Evolutionary conservation across 23 tunicate genomes (phyloP).

Genomic region (Botrylloides violaceus): DNA sequence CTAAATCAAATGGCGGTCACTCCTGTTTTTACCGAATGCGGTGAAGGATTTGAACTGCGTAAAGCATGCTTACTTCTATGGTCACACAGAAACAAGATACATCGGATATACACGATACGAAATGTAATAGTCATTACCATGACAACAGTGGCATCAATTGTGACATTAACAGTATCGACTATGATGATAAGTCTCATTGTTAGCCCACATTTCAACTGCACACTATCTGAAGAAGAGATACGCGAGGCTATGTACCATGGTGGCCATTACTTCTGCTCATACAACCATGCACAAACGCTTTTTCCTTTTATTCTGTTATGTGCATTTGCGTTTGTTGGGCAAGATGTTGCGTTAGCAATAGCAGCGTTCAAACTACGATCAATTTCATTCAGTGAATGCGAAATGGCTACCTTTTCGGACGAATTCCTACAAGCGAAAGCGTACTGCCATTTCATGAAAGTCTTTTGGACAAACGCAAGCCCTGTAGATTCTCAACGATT

Average conservation of each 20-base stretch:
- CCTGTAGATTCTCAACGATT: constrained; percentile 10
- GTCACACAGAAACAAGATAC: constrained; percentile 4
- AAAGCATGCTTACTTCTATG: constrained; percentile 13
- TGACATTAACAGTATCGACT: neutral
- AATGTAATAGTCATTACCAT: neutral
- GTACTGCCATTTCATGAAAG: constrained; percentile 3
- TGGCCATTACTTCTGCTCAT: constrained; percentile 1
- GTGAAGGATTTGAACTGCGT: constrained; percentile 12
- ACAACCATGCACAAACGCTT: neutral
- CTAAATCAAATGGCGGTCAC: constrained; percentile 11
- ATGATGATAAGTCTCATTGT: neutral
- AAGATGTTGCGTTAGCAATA: neutral
- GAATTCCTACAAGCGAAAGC: neutral
- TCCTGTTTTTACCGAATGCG: neutral
- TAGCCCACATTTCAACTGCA: constrained; percentile 8
- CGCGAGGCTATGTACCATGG: neutral
- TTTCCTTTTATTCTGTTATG: constrained; percentile 8
- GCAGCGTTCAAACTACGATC: constrained; percentile 6
- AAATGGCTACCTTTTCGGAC: neutral
- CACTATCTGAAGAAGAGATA: neutral
- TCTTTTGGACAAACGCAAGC: constrained; percentile 6
- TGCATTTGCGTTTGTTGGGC: neutral
- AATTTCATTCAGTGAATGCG: neutral
- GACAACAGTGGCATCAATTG: neutral
- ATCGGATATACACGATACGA: neutral